These are phyloP conservation scores for Nycticorax nycticorax DNA, from an alignment of 2,113 vertebrate genomes.

Conservation along the genomic window DNA sequence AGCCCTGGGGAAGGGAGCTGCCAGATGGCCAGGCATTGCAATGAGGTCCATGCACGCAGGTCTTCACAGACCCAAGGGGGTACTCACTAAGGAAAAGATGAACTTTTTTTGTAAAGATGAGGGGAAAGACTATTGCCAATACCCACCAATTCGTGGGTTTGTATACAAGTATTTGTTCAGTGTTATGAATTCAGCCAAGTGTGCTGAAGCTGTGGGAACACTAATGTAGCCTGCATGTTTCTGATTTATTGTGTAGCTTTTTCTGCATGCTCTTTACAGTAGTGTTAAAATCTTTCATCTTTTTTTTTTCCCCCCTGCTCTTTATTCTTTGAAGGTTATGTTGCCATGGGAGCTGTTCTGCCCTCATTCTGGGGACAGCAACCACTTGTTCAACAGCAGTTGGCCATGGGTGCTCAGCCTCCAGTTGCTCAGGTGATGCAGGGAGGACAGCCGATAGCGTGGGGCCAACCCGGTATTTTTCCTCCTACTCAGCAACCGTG, in stretches of 20 bases:
- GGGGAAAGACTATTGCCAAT: not conserved
- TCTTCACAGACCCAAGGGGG: not conserved
- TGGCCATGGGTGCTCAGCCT: slow-evolving; percentile 87
- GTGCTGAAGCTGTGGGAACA: not conserved
- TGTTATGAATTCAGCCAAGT: not conserved
- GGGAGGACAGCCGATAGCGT: slow-evolving; percentile 92
- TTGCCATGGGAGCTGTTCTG: slow-evolving; percentile 97
- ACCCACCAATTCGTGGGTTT: not conserved
- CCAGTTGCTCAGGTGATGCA: slow-evolving; percentile 93
- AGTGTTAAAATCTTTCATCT: not conserved
- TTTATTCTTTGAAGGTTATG: slow-evolving; percentile 84
- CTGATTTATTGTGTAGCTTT: not conserved
- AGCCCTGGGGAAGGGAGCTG: not conserved
- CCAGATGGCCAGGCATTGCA: not conserved
- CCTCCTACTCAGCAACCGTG: slow-evolving; percentile 95
- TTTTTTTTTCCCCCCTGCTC: not conserved
- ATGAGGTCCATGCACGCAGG: too few relatives aligned
- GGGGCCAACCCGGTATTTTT: slow-evolving; percentile 94
- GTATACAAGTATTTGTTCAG: not conserved
- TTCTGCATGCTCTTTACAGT: not conserved
- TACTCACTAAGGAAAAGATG: not conserved
- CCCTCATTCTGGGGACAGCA: slow-evolving; percentile 97
- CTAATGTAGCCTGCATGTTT: not conserved
- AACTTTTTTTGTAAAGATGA: not conserved
- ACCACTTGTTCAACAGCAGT: slow-evolving; percentile 89